phyloP scores from a whole-genome alignment of 2,797 vertebrate species.

The Pempheris klunzingeri region DNA sequence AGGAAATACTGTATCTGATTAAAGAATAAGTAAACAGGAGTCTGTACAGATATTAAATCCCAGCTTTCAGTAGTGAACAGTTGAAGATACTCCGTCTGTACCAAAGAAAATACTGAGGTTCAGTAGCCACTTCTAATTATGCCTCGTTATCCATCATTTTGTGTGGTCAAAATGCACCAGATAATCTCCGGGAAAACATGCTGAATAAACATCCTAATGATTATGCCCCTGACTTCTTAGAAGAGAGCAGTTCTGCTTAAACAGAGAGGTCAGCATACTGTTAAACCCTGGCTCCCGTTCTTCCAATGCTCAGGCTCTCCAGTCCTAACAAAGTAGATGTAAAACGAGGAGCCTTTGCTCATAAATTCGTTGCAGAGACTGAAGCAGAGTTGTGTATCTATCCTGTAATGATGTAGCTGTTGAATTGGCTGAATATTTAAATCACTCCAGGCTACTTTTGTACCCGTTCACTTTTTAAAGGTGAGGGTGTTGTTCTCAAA shows the following conservation, averaged over 20 bases:
- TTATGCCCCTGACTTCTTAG: not conserved
- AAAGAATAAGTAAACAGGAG: not conserved
- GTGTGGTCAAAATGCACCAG: not conserved
- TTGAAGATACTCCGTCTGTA: not conserved
- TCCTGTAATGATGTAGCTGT: not conserved
- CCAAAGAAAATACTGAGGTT: not conserved
- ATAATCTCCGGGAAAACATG: not conserved
- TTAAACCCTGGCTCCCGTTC: constrained; percentile 6
- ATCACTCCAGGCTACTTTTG: not conserved
- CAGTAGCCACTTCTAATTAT: not conserved
- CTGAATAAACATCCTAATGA: constrained; percentile 4
- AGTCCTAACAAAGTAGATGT: constrained; percentile 1
- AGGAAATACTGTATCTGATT: not conserved
- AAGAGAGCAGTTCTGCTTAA: constrained; percentile 2
- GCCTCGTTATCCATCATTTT: not conserved
- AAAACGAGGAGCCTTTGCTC: not conserved
- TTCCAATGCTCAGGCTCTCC: not conserved
- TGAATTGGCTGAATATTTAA: not conserved
- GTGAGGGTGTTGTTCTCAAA: not conserved
- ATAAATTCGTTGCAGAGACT: not conserved
- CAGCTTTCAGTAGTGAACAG: not conserved
- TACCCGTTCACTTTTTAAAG: not conserved
- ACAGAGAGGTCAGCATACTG: not conserved
- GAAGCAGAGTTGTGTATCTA: not conserved
- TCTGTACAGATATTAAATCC: not conserved